Conservation (phyloP, 2,888 invertebrate species). For the Eupithecia exiguata region DNA sequence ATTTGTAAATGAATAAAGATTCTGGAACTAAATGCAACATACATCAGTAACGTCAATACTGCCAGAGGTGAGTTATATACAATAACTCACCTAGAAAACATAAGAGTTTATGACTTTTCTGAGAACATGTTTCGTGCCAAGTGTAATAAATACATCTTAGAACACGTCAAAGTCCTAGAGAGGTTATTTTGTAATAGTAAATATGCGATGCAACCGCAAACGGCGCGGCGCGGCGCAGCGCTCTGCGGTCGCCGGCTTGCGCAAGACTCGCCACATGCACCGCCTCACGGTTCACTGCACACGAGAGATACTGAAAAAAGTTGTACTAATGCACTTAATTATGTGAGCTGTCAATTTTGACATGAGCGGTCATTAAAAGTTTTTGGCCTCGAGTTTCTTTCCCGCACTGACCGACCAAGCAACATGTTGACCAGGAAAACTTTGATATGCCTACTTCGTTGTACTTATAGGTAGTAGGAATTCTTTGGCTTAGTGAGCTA, state of each 20-base stretch:
- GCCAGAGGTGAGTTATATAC: no score
- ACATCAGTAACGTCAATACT: neutral
- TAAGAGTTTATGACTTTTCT: neutral
- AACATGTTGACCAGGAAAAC: neutral
- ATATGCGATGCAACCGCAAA: constrained; percentile 26
- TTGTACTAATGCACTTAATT: neutral
- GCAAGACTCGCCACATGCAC: constrained; percentile 21
- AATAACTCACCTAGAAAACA: neutral
- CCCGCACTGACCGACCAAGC: neutral
- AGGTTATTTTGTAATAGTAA: constrained; percentile 25
- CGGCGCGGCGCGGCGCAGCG: neutral
- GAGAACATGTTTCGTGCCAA: neutral
- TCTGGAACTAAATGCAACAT: neutral
- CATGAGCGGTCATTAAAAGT: neutral
- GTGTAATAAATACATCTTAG: neutral
- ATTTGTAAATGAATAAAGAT: neutral
- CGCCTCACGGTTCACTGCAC: constrained; percentile 12
- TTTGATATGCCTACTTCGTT: no score
- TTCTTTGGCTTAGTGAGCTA: no score
- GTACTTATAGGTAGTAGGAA: no score
- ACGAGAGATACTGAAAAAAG: neutral
- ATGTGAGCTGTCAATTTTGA: constrained; percentile 6
- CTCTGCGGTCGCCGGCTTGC: constrained; percentile 30
- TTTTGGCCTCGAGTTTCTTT: neutral
- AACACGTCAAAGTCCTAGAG: constrained; percentile 2